phyloP scores from a whole-genome alignment of 2,888 invertebrate genomes.

The Diabrotica balteata region DNA sequence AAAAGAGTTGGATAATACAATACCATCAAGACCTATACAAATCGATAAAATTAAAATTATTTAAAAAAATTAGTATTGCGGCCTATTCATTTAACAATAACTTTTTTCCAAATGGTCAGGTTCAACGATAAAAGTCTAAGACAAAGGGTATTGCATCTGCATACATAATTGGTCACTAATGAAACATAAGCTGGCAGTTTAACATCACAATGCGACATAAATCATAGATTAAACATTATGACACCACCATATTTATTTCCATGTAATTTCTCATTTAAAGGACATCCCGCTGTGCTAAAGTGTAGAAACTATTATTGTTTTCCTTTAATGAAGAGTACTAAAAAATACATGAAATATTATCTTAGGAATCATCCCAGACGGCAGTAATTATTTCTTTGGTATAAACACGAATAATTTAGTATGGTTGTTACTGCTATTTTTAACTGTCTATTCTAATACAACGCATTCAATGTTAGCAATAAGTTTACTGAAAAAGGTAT shows the following conservation, averaged over 20 bases:
- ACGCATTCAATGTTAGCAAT: neutral
- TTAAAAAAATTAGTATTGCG: no score
- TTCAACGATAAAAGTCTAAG: neutral
- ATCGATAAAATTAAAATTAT: no score
- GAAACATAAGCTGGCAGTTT: slow-evolving; percentile 30
- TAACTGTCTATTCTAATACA: slow-evolving; percentile 7
- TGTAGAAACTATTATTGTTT: slow-evolving; percentile 30
- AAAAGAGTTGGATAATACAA: no score
- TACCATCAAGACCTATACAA: no score
- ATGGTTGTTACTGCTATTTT: slow-evolving; percentile 13
- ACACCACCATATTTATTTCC: slow-evolving; percentile 39
- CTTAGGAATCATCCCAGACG: slow-evolving; percentile 13
- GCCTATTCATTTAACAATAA: neutral
- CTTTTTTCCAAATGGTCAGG: neutral
- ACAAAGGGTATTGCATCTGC: neutral
- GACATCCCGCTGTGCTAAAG: slow-evolving; percentile 31
- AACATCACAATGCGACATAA: slow-evolving; percentile 36
- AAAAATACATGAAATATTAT: slow-evolving; percentile 27
- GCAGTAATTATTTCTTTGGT: slow-evolving; percentile 25
- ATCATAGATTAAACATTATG: slow-evolving; percentile 39
- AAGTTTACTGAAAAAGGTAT: no score
- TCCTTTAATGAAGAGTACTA: slow-evolving; percentile 27
- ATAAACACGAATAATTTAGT: slow-evolving; percentile 19
- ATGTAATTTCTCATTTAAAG: slow-evolving; percentile 38
- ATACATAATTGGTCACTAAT: slow-evolving; percentile 34